Evolutionary conservation across 2,797 vertebrate species (phyloP).

Genomic region (Erethizon dorsatum): DNA sequence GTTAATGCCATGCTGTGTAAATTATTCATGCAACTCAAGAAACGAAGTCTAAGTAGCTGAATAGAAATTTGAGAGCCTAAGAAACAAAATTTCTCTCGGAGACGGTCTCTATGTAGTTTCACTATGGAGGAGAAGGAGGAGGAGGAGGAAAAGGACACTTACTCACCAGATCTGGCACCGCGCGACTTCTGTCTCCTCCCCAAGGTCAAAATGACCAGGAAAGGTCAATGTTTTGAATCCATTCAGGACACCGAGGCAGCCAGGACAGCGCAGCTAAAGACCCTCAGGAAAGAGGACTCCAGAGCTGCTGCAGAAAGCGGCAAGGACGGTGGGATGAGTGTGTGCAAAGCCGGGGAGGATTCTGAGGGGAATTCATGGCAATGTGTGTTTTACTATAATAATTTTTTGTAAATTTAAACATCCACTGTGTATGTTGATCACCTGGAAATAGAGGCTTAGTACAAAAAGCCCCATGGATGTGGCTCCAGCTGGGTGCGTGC

Average conservation of each 20-base stretch:
- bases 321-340: too few species aligned
- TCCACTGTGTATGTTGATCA: too few species aligned
- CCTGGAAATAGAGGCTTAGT: background rate
- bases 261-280: background rate
- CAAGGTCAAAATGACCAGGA: background rate
- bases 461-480: fast-evolving
- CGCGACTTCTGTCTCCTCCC: background rate
- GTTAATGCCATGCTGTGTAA: background rate
- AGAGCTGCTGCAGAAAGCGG: too few species aligned
- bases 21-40: background rate
- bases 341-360: too few species aligned
- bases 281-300: too few species aligned
- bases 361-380: too few species aligned
- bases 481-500: fast-evolving
- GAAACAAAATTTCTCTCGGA: background rate
- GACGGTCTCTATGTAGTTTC: too few species aligned
- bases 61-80: background rate
- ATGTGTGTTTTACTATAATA: too few species aligned
- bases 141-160: background rate
- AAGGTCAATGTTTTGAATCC: background rate
- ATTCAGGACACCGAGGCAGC: background rate
- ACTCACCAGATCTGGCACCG: background rate
- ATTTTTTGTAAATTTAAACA: background rate
- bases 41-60: background rate
- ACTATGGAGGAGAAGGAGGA: background rate